These are phyloP conservation scores for Stramonita haemastoma DNA, from an alignment of 2,888 invertebrate species.

Conservation along the genomic window DNA sequence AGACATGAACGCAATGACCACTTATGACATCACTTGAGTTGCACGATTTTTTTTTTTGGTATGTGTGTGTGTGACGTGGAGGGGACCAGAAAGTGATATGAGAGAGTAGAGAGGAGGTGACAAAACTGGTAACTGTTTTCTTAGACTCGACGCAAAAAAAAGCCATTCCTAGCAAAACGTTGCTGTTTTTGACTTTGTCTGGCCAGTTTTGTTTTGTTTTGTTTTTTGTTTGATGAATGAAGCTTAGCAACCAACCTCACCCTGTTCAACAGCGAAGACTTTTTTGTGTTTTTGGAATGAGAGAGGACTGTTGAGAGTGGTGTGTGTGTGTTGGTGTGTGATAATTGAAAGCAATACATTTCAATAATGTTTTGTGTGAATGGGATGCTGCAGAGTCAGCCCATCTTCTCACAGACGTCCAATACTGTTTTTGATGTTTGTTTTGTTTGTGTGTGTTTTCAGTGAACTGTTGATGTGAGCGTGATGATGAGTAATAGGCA, in stretches of 20 bases:
- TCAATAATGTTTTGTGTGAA: neutral
- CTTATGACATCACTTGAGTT: too few species aligned
- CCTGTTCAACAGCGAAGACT: neutral
- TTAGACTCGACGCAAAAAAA: neutral
- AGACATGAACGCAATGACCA: too few species aligned
- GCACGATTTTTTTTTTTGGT: too few species aligned
- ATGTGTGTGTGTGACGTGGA: too few species aligned
- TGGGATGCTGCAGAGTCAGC: neutral
- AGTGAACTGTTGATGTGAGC: too few species aligned
- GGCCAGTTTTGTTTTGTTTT: slow-evolving; percentile 5
- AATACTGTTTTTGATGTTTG: too few species aligned
- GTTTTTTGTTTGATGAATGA: neutral
- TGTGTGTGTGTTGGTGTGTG: neutral
- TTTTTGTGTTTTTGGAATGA: neutral
- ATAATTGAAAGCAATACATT: slow-evolving; percentile 30
- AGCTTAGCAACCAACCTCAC: neutral
- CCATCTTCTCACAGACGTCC: neutral
- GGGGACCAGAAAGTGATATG: too few species aligned
- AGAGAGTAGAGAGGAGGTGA: too few species aligned
- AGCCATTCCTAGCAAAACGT: slow-evolving; percentile 1
- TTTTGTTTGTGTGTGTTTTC: too few species aligned
- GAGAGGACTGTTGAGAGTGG: neutral
- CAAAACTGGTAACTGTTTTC: too few species aligned
- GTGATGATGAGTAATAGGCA: too few species aligned
- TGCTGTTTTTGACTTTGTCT: neutral